Evolutionary conservation across 1,140 invertebrate species (phyloP).

Genomic region (Maconellicoccus hirsutus): DNA sequence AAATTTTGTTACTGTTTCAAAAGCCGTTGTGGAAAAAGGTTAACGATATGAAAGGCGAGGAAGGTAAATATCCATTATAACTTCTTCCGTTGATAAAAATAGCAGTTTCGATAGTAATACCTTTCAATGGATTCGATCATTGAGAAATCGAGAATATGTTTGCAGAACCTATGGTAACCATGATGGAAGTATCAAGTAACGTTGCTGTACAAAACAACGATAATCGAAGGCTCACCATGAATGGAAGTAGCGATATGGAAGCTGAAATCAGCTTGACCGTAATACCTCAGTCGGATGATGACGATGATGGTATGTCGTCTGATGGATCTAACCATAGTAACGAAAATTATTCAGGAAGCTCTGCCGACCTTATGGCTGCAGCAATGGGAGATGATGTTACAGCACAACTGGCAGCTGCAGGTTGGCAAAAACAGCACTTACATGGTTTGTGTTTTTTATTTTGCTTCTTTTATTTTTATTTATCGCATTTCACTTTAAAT

Average conservation of each 20-base stretch:
- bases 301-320: conserved; percentile 57
- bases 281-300: conserved; percentile 37
- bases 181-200: conserved; percentile 15
- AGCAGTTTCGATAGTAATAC: too few species aligned
- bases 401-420: conserved; percentile 86
- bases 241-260: conserved; percentile 16
- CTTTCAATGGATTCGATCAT: too few species aligned
- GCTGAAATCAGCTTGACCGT: conserved; percentile 20
- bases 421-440: conserved; percentile 47
- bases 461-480: conserved; percentile 24
- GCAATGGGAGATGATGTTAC: conserved; percentile 87
- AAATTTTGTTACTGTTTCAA: not conserved
- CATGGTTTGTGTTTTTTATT: conserved; percentile 39
- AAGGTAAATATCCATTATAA: not conserved
- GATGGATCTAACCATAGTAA: conserved; percentile 36
- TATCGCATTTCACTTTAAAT: not conserved
- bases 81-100: too few species aligned
- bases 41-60: conserved; percentile 8
- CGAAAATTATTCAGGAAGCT: conserved; percentile 49
- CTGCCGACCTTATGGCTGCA: conserved; percentile 58
- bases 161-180: conserved; percentile 6
- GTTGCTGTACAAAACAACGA: conserved; percentile 6
- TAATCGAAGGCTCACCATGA: not conserved
- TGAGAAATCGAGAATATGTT: too few species aligned
- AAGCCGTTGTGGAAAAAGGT: conserved; percentile 5